These are phyloP conservation scores for Neotragus pygmaeus DNA, from an alignment of 2,113 vertebrate genomes.

Conservation along the genomic window DNA sequence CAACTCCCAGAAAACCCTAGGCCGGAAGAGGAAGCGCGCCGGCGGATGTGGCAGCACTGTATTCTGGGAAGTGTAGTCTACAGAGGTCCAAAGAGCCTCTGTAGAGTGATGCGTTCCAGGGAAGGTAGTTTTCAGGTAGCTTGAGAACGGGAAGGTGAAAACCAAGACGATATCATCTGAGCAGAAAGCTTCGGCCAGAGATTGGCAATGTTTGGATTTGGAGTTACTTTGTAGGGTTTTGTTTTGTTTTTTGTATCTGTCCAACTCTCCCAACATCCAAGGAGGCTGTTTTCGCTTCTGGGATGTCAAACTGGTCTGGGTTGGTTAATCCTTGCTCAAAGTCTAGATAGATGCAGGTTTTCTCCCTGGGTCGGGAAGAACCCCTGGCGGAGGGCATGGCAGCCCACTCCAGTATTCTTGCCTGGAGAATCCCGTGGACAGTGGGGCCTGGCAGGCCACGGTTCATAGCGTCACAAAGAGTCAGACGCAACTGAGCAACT, in stretches of 20 bases:
- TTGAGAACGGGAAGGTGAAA: rapidly evolving
- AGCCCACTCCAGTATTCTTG: background rate
- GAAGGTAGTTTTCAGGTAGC: background rate
- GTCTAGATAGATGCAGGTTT: background rate
- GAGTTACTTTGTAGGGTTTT: background rate
- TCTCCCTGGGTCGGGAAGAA: background rate
- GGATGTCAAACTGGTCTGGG: background rate
- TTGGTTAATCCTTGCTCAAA: background rate
- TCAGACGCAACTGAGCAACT: background rate
- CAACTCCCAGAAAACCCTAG: background rate
- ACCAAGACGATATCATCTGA: rapidly evolving
- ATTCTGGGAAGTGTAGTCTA: constrained; percentile 45
- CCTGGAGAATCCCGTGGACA: background rate
- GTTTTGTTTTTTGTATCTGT: background rate
- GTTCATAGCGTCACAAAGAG: background rate
- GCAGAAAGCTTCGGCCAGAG: rapidly evolving
- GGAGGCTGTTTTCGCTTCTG: background rate
- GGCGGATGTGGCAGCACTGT: rapidly evolving
- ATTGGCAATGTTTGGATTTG: background rate
- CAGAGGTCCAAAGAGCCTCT: no score
- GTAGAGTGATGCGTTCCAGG: background rate
- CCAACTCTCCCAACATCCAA: background rate
- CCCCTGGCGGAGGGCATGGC: background rate
- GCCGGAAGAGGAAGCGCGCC: background rate
- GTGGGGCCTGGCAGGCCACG: background rate